Base-by-base conservation (phyloP, 2,888 invertebrate species). In the Epinotia bilunana region DNA sequence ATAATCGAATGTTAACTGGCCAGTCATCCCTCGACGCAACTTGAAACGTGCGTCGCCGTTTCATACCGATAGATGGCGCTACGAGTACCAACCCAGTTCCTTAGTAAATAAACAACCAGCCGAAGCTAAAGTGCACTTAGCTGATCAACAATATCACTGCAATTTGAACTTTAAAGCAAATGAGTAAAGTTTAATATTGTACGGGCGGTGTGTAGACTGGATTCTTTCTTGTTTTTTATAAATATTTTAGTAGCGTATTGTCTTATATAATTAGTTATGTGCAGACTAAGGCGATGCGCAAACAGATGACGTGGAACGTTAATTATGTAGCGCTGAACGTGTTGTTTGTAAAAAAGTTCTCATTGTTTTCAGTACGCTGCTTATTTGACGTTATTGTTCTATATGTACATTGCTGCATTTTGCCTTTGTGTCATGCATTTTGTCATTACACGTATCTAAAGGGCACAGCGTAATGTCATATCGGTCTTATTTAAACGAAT, bases 31-130 rank as follows among this genome's bases (percentile, higher is more conserved):
- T 46, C 43, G 3, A 16, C 63, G 23, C 60, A 61, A 70, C 61
- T 70, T 53, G 53, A 70, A 62, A 28, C 49, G 4, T 1, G 28
- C n/a, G 46, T 16, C 43, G 33, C 33, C 69, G 33, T 60, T 74
- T 74, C 69, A 70, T 65, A n/a, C 33, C 74, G 18, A 74, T 9
- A 74, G 74, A 74, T 74, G 74, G 64, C 74, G 74, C 60, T 55
- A 53, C 53, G 9, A 4, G 60, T 70, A 70, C 23, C 64, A 55
- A 74, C 16, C 63, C 53, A 49, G 58, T 61, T 69, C 53, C 69
- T 69, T 33, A 53, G 64, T 74, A 74, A 74, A 74, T 65, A 65
- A 49, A 28, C 39, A 18, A 39, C 23, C 7, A 33, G 3, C 39
- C 20, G 18, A 65, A 53, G n/a, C 64, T 53, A 70, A 57, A 73